A percentile compares a stretch with the other conserved stretches of the same genome.
phyloP scores from a whole-genome alignment of 2,113 vertebrate species.

The Gopherus evgoodei region DNA sequence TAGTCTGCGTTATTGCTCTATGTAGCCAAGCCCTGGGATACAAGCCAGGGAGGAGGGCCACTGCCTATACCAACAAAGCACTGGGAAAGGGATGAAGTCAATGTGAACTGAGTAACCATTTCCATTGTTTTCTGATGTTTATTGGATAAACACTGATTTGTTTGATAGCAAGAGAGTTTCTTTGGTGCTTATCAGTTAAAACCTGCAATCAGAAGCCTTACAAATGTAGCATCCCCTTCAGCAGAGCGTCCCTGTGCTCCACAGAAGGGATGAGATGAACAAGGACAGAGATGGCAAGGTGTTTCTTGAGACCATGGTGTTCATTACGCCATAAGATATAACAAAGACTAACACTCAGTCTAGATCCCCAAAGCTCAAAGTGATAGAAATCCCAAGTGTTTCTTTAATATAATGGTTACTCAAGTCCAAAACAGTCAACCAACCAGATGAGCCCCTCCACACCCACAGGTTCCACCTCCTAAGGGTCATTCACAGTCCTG shows the following conservation, averaged over 20 bases:
- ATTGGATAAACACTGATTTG: neutral
- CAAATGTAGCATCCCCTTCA: neutral
- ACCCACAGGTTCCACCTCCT: neutral
- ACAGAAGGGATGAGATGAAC: neutral
- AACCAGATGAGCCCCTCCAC: neutral
- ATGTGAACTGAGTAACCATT: neutral
- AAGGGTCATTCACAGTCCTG: neutral
- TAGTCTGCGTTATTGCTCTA: neutral
- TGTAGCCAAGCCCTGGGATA: too few species aligned
- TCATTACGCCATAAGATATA: neutral
- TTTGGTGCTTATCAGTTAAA: neutral
- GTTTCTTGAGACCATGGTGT: neutral
- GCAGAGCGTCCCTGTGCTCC: neutral
- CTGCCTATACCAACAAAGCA: neutral
- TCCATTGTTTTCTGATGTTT: neutral
- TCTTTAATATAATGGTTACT: neutral
- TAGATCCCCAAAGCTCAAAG: neutral
- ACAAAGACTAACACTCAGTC: neutral
- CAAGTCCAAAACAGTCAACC: fast-evolving
- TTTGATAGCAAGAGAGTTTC: neutral
- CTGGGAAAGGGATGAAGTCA: neutral
- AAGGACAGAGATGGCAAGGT: neutral
- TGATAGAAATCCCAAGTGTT: neutral
- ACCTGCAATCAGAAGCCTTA: neutral
- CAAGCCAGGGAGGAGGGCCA: too few species aligned